These are phyloP conservation scores for Cataglyphis rosenhaueri DNA, from an alignment of 2,888 invertebrate genomes.

Conservation along the genomic window DNA sequence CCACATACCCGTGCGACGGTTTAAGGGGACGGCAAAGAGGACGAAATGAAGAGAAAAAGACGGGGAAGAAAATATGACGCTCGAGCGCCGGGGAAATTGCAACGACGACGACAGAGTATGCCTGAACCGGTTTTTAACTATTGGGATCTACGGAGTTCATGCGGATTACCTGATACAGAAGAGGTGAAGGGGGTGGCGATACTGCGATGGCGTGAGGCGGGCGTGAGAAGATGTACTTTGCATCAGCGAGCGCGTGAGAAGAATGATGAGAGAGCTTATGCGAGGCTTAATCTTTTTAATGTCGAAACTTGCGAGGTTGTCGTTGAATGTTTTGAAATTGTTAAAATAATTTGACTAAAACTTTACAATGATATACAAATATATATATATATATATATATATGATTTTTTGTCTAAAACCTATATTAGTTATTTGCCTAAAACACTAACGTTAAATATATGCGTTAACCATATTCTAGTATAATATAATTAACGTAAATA, in stretches of 20 bases:
- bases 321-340: slow-evolving; percentile 33
- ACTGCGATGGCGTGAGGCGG: slow-evolving; percentile 25
- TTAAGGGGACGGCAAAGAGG: slow-evolving; percentile 28
- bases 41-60: slow-evolving; percentile 13
- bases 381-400: slow-evolving; percentile 2
- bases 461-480: not conserved
- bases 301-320: slow-evolving; percentile 33
- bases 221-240: slow-evolving; percentile 58
- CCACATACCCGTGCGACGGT: slow-evolving; percentile 58
- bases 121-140: slow-evolving; percentile 66
- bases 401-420: not conserved
- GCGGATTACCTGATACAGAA: slow-evolving; percentile 59
- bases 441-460: not conserved
- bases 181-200: slow-evolving; percentile 10
- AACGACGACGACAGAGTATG: slow-evolving; percentile 40
- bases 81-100: slow-evolving; percentile 26
- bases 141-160: slow-evolving; percentile 60
- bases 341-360: slow-evolving; percentile 33
- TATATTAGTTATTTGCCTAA: not conserved
- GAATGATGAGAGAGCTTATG: slow-evolving; percentile 63
- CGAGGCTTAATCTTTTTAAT: slow-evolving; percentile 55
- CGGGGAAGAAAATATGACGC: slow-evolving; percentile 36
- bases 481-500: not conserved
- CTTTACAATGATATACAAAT: slow-evolving; percentile 1
- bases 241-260: slow-evolving; percentile 65